These are phyloP conservation scores for Pandemis heparana DNA, from an alignment of 2,888 invertebrate species.

Conservation along the genomic window DNA sequence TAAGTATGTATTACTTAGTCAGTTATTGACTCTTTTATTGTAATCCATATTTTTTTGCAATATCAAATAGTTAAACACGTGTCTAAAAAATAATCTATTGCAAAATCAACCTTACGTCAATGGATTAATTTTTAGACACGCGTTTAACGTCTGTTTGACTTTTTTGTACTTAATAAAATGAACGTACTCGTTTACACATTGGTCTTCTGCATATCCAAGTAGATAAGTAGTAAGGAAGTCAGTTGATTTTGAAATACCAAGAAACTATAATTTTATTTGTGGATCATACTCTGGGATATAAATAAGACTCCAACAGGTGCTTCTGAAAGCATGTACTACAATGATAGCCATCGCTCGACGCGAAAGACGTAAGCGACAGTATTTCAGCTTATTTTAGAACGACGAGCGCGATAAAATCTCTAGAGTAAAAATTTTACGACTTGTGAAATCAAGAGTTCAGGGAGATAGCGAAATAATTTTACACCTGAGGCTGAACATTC, in stretches of 20 bases:
- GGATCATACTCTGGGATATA: constrained; percentile 61
- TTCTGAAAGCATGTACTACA: constrained; percentile 61
- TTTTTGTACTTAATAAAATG: no score
- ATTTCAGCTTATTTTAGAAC: constrained; percentile 63
- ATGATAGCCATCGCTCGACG: constrained; percentile 62
- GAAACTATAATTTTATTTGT: constrained; percentile 39
- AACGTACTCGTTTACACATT: background rate
- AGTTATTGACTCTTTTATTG: no score
- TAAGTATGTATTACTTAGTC: no score
- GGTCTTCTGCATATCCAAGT: background rate
- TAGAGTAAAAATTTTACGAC: constrained; percentile 68
- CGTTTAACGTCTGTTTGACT: no score
- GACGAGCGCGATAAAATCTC: constrained; percentile 63
- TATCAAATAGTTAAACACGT: no score
- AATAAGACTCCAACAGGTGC: constrained; percentile 74
- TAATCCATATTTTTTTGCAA: no score
- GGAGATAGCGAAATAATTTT: constrained; percentile 65
- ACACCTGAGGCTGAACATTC: constrained; percentile 57
- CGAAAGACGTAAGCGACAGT: constrained; percentile 56
- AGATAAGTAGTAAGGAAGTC: background rate
- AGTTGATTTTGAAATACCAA: constrained; percentile 2
- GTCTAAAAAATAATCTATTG: no score
- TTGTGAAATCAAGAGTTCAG: constrained; percentile 65
- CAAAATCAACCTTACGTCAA: no score
- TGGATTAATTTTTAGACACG: no score